Evolutionary conservation across 2,888 invertebrate species (phyloP).

Genomic region (Drosophila melanosoma): DNA sequence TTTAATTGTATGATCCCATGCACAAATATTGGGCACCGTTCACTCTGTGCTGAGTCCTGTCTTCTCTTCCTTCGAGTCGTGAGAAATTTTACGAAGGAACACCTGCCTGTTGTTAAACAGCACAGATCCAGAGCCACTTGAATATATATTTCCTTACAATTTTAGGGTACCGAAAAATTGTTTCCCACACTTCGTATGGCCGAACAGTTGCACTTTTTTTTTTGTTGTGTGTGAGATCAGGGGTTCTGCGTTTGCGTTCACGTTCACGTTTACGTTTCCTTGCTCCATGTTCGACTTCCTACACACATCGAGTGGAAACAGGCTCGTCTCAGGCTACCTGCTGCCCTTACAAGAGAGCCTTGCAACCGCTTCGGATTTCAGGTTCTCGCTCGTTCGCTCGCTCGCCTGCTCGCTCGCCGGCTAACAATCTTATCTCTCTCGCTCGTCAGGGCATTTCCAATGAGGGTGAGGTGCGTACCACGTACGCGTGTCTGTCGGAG

Average conservation of each 20-base stretch:
- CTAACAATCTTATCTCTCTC: constrained; percentile 48
- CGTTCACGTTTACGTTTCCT: constrained; percentile 56
- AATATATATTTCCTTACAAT: constrained; percentile 78
- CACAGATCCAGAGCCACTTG: constrained; percentile 66
- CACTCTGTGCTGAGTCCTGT: constrained; percentile 52
- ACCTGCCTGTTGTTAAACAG: constrained; percentile 82
- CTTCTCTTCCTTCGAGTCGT: constrained; percentile 68
- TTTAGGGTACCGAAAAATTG: constrained; percentile 79
- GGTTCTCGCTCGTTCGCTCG: constrained; percentile 59
- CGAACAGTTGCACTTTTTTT: constrained; percentile 73
- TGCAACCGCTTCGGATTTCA: constrained; percentile 66
- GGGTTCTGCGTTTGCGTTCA: constrained; percentile 40
- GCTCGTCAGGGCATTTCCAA: constrained; percentile 35
- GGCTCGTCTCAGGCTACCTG: constrained; percentile 59
- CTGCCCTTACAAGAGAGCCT: constrained; percentile 57
- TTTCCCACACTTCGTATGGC: constrained; percentile 81
- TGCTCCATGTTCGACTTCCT: constrained; percentile 45
- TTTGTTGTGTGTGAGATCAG: constrained; percentile 19
- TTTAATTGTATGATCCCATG: constrained; percentile 59
- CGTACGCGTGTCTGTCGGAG: constrained; percentile 70
- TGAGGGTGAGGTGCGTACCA: constrained; percentile 72
- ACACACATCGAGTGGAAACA: constrained; percentile 47
- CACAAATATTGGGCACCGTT: constrained; percentile 43
- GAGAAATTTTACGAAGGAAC: constrained; percentile 83
- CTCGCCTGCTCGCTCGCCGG: constrained; percentile 22